These are phyloP conservation scores for Campoletis sonorensis DNA, from an alignment of 1,140 invertebrate genomes.

Conservation along the genomic window DNA sequence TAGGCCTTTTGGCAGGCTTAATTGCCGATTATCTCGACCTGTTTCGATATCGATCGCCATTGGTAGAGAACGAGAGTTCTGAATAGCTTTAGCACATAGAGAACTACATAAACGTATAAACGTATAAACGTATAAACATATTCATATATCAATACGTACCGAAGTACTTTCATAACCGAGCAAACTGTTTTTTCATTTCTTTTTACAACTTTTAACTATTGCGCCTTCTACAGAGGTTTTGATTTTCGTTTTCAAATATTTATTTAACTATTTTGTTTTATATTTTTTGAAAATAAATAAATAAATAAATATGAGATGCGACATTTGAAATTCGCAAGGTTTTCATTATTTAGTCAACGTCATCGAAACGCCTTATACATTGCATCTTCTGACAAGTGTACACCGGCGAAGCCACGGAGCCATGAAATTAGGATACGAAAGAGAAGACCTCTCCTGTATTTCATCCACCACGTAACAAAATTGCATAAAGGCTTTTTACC, in stretches of 20 bases:
- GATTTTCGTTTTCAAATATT: too few relatives aligned
- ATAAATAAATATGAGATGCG: too few relatives aligned
- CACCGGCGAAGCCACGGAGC: slow-evolving; percentile 48
- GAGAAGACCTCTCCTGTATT: slow-evolving; percentile 15
- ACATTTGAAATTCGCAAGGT: slow-evolving; percentile 14
- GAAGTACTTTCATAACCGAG: neutral
- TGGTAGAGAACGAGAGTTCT: slow-evolving; percentile 10
- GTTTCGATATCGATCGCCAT: slow-evolving; percentile 44
- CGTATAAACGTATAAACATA: too few relatives aligned
- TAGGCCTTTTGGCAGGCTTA: slow-evolving; percentile 63
- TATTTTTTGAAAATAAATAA: neutral
- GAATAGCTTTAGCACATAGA: neutral
- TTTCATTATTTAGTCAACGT: slow-evolving; percentile 28
- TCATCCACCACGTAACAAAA: neutral
- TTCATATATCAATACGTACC: neutral
- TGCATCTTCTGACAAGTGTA: slow-evolving; percentile 18
- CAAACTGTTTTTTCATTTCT: too few relatives aligned
- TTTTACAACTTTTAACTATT: too few relatives aligned
- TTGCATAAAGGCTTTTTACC: too few relatives aligned
- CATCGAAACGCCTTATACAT: slow-evolving; percentile 1
- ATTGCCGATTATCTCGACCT: slow-evolving; percentile 66
- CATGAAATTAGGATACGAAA: slow-evolving; percentile 53
- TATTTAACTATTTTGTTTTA: neutral
- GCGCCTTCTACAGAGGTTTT: too few relatives aligned
- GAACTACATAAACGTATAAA: neutral